Base-by-base conservation (phyloP, 2,888 invertebrate species). In the Andrena chrysosceles region DNA sequence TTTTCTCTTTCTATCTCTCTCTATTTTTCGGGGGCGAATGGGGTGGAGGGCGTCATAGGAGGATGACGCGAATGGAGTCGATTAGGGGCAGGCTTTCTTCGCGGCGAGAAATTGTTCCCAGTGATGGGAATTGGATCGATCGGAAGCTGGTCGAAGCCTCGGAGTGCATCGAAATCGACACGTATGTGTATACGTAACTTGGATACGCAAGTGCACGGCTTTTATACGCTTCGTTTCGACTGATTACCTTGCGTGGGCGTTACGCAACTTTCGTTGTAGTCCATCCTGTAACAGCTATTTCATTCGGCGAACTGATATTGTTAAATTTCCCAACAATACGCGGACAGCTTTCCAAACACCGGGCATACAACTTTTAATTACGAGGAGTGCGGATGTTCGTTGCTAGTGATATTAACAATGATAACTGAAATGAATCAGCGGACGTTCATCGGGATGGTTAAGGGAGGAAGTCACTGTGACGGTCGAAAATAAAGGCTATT, bases 341-440 rank as follows among this genome's bases (percentile, higher is more conserved):
- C 4, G 16, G 3, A n/a, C 26, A 64, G 48, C 48, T 64, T 48
- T 26, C 16, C 35, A 48, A 48, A 35, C 23, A 8, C 26, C 16
- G 35, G 26, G 26, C 48, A 6, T 29, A 16, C 26, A 64, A 64
- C 42, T 42, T 42, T 64, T 48, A 64, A 64, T 48, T 64, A 64
- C 26, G 16, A 23, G 42, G 64, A 64, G 64, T 64, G 48, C 26
- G 23, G 26, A 64, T 48, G 26, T 64, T 64, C 64, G 23, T 26
- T n/a, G 26, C 8, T 33, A 54, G 29, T 23, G 35, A 42, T 26
- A 42, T 29, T 16, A 62, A 54, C 62, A 71, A 71, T 59, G 75
- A 62, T 63, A 60, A 60, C 62, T 54, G 35, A 29, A 62, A 20
- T 62, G 70, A 49, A 63, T 76, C 54, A 76, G 62, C 35, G 26